Percentiles rank a stretch among this genome's conserved stretches.
These are phyloP conservation scores for Garra rufa DNA, from an alignment of 2,113 vertebrate species.

Conservation along the genomic window DNA sequence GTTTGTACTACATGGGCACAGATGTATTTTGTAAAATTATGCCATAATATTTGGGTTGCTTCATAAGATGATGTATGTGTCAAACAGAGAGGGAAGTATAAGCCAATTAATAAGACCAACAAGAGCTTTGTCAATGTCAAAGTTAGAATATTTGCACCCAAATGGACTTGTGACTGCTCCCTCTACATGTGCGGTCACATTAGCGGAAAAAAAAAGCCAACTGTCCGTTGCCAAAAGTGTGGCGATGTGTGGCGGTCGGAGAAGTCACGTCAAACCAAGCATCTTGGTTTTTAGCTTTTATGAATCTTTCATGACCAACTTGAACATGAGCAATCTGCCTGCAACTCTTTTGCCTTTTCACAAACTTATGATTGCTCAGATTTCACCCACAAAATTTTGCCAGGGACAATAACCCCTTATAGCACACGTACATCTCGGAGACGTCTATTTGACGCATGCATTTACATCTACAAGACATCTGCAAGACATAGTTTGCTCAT, in stretches of 20 bases:
- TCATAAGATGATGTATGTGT: constrained; percentile 1
- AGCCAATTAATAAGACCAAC: background rate
- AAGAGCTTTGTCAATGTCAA: background rate
- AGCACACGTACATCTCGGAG: too few relatives aligned
- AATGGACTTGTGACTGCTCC: background rate
- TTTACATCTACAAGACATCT: too few relatives aligned
- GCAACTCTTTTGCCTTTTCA: background rate
- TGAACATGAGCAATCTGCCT: background rate
- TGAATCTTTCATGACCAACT: background rate
- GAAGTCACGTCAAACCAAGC: background rate
- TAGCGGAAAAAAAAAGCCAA: background rate
- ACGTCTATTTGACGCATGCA: too few relatives aligned
- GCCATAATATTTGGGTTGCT: background rate
- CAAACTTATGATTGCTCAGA: background rate
- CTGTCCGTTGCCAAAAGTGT: background rate
- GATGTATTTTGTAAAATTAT: background rate
- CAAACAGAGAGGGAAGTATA: background rate
- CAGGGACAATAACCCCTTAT: too few relatives aligned
- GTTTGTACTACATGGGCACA: background rate
- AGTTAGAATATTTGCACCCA: background rate
- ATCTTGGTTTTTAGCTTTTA: background rate
- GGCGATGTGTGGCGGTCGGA: too few relatives aligned
- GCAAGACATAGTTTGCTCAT: too few relatives aligned
- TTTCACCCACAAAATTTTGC: background rate
- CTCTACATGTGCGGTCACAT: background rate